Conservation (phyloP, 2,113 vertebrate genomes). For the Eleginops maclovinus region DNA sequence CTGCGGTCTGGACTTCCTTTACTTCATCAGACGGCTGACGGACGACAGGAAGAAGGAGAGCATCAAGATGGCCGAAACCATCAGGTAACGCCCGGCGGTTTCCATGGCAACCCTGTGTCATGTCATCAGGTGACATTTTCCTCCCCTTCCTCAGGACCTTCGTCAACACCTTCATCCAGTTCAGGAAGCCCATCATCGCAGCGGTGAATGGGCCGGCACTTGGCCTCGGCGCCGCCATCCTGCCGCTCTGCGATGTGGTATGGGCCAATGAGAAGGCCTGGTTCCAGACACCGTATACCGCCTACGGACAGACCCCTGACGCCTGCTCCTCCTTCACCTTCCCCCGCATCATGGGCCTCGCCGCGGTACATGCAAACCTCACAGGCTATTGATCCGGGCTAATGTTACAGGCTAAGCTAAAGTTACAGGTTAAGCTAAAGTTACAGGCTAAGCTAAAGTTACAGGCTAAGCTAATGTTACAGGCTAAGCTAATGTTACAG, state of each 20-base stretch:
- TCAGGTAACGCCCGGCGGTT: constrained; percentile 75
- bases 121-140: neutral
- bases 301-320: constrained; percentile 96
- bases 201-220: constrained; percentile 96
- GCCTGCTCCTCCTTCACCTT: constrained; percentile 96
- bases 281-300: constrained; percentile 97
- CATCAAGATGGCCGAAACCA: constrained; percentile 97
- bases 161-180: constrained; percentile 98
- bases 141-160: constrained; percentile 88
- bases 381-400: too few species aligned
- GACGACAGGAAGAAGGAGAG: constrained; percentile 97
- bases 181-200: constrained; percentile 98
- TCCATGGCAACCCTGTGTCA: rapidly evolving
- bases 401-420: too few species aligned
- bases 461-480: too few species aligned
- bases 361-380: constrained; percentile 85
- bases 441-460: too few species aligned
- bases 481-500: too few species aligned
- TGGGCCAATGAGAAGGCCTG: constrained; percentile 99
- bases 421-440: too few species aligned
- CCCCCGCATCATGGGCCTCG: constrained; percentile 95
- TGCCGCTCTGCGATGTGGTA: constrained; percentile 97
- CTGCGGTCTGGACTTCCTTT: constrained; percentile 96
- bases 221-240: constrained; percentile 94
- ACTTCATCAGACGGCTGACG: constrained; percentile 94